Conservation (phyloP, 2,797 vertebrate species). For the Decapterus maruadsi region DNA sequence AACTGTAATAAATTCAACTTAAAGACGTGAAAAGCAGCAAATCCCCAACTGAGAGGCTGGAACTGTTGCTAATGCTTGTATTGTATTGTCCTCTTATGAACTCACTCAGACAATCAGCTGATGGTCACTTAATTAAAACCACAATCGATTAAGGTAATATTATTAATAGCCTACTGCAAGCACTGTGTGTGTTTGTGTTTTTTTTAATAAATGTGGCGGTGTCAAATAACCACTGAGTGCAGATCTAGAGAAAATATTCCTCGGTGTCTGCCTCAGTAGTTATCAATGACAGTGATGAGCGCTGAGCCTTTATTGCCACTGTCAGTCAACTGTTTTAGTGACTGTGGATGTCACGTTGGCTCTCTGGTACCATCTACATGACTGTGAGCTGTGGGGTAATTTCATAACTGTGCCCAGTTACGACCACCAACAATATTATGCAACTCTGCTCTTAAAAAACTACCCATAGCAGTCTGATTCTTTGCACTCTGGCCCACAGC, state of each 20-base stretch:
- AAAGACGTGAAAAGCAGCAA: no score
- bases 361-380: constrained; percentile 51
- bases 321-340: constrained; percentile 47
- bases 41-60: background rate
- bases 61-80: background rate
- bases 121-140: background rate
- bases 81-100: background rate
- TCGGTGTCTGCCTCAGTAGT: background rate
- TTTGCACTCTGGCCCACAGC: constrained; percentile 55
- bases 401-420: constrained; percentile 78
- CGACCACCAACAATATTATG: constrained; percentile 76
- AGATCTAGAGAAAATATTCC: background rate
- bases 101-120: background rate
- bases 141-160: background rate
- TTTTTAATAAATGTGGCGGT: background rate
- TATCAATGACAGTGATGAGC: constrained; percentile 25
- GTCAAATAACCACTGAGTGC: constrained; percentile 8
- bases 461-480: constrained; percentile 34
- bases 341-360: constrained; percentile 65
- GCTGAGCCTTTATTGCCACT: constrained; percentile 36
- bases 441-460: constrained; percentile 67
- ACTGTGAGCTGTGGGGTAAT: constrained; percentile 72
- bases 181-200: background rate
- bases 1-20: background rate
- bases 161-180: background rate